Base-by-base conservation (phyloP, 2,797 vertebrate species). In the Scolopax bukidnonensis region DNA sequence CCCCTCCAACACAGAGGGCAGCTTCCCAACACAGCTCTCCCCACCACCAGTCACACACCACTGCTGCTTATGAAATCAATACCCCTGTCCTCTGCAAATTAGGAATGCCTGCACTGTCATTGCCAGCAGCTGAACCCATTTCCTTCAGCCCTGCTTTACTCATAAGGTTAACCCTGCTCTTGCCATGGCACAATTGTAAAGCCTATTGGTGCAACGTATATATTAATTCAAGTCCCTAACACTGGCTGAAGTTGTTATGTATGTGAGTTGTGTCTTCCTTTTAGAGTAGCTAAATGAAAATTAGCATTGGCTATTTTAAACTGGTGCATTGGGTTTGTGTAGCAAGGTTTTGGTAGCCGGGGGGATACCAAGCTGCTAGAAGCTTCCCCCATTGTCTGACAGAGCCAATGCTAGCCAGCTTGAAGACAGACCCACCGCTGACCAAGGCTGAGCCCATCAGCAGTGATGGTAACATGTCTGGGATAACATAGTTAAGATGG, bases 51-150 rank as follows among this genome's bases (percentile, higher is more conserved):
- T 7, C n/a, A 32, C 50, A 27, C 5, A 36, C 1, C 11, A 3
- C 15, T 15, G 0, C 1, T 23, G 9, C 24, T 60, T 12, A 16
- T 4, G 4, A 24, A 59, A 59, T 4, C 75, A 43, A 24, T 3
- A 30, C 8, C 11, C 9, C 33, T 8, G 3, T 30, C 21, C 33
- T 61, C 57, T 50, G 5, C 36, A 36, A 36, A 36, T 36, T 36
- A 36, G 36, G 36, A 36, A 36, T 36, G 36, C 36, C 36, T 64
- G 25, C 23, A 74, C 50, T 60, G 64, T 81, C 28, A 57, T 65
- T 60, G 8, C 13, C 61, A 54, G 3, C 23, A 94, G 33, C 53
- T 87, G 81, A 84, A 32, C 32, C 77, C 6, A 5, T 69, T 92
- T 92, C 47, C 63, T 76, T 87, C 8, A 17, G 6, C 16, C 63